Percentiles rank a stretch among this genome's conserved stretches.
phyloP scores from a whole-genome alignment of 2,113 vertebrate genomes.

The Hystrix brachyura region DNA sequence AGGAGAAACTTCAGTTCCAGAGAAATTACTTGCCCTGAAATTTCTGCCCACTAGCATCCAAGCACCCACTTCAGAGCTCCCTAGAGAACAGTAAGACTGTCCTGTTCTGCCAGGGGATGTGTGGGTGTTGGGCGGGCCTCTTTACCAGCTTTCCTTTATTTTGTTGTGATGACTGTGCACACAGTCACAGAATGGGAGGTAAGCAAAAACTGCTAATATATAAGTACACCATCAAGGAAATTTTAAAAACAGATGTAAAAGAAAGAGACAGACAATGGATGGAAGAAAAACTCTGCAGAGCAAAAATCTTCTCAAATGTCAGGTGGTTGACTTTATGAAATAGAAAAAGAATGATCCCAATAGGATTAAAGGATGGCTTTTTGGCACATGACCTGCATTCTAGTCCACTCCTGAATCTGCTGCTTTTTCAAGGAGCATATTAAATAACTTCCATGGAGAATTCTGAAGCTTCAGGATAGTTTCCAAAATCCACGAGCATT shows the following conservation, averaged over 20 bases:
- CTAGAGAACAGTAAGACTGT: neutral
- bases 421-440: neutral
- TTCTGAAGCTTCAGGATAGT: slow-evolving; percentile 1
- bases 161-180: neutral
- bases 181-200: neutral
- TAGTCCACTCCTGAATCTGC: neutral
- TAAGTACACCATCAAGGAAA: neutral
- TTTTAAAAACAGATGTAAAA: slow-evolving; percentile 25
- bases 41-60: neutral
- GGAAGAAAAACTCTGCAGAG: neutral
- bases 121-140: neutral
- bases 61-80: neutral
- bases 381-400: neutral
- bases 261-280: neutral
- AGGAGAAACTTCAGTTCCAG: neutral
- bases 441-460: slow-evolving; percentile 19
- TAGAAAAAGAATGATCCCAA: neutral
- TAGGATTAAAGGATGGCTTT: neutral
- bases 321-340: slow-evolving; percentile 8
- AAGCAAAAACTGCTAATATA: neutral
- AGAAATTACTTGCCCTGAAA: neutral
- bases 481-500: neutral
- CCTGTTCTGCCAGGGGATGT: accelerated
- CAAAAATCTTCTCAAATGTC: neutral
- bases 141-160: neutral